phyloP scores from a whole-genome alignment of 2,888 invertebrate species.

The Limnephilus lunatus region DNA sequence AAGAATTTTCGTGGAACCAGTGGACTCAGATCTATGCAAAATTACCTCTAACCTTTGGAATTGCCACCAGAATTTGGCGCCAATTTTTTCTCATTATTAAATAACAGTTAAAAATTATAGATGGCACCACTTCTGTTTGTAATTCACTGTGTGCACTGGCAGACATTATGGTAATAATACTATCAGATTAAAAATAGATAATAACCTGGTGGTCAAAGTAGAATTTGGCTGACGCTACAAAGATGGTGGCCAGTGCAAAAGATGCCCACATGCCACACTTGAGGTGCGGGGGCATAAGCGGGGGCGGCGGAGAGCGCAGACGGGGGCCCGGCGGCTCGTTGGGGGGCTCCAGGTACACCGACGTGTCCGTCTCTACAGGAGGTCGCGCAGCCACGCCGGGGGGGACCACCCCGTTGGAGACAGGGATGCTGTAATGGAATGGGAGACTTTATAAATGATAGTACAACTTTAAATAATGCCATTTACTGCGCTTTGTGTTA shows the following conservation, averaged over 20 bases:
- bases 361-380: constrained; percentile 72
- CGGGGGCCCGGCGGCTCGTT: constrained; percentile 71
- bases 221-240: constrained; percentile 84
- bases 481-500: too few relatives aligned
- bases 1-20: too few relatives aligned
- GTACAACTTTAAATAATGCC: too few relatives aligned
- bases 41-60: too few relatives aligned
- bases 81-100: too few relatives aligned
- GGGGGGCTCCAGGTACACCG: constrained; percentile 74
- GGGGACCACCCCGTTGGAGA: constrained; percentile 46
- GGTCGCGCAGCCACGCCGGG: not conserved
- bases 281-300: constrained; percentile 78
- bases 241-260: constrained; percentile 82
- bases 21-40: too few relatives aligned
- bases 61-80: too few relatives aligned
- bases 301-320: constrained; percentile 67
- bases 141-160: too few relatives aligned
- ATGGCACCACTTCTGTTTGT: too few relatives aligned
- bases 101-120: too few relatives aligned
- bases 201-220: constrained; percentile 83
- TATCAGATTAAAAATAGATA: constrained; percentile 2
- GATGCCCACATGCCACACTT: constrained; percentile 86
- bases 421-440: not conserved
- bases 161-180: not conserved
- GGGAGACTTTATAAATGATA: not conserved